Evolutionary conservation across 2,888 invertebrate genomes (phyloP), one percentile per base, ranked within the genome.

Genomic region (Habroteleia sp.): DNA sequence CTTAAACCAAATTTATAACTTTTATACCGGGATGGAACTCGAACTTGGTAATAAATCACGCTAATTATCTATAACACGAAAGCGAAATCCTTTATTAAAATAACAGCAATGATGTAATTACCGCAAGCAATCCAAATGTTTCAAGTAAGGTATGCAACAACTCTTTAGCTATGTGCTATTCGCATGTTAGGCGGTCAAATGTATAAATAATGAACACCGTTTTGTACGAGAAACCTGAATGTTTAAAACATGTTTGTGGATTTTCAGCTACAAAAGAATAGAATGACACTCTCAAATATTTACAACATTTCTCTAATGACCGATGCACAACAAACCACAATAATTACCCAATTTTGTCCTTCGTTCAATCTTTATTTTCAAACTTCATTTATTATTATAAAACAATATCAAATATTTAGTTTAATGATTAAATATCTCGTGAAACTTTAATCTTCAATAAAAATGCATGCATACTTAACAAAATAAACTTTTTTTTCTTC

Each of bases 91-190:
- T 71, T 52, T 46, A 50, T 62, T 60, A 71, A 54, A 62, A 71
- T 62, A 62, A 71, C 25, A 37, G 6, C 5, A 44, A 11, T 8
- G 20, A 6, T 31, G 25, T 31, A 39, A 62, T 71, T 62, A 60
- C 69, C 69, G 17, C 69, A 62, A 62, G 8, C 52, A 62, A 54
- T 39, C 62, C 50, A 8, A 71, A 62, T 20, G 23, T 62, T 39
- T 39, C 69, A 31, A 62, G 25, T 37, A 69, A 69, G 52, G 69
- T 52, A 71, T 52, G 60, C 69, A 52, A 35, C 60, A 52, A 71
- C 69, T 71, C 62, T 71, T 62, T 31, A 62, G 46, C 54, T 71
- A 71, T 71, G 71, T 48, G 46, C 71, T 41, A 54, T 71, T 62
- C 42, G 25, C 39, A 62, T 71, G 62, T 42, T 54, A 39, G 46